Base-by-base conservation (phyloP, 2,797 vertebrate species). In the Muscicapa striata region DNA sequence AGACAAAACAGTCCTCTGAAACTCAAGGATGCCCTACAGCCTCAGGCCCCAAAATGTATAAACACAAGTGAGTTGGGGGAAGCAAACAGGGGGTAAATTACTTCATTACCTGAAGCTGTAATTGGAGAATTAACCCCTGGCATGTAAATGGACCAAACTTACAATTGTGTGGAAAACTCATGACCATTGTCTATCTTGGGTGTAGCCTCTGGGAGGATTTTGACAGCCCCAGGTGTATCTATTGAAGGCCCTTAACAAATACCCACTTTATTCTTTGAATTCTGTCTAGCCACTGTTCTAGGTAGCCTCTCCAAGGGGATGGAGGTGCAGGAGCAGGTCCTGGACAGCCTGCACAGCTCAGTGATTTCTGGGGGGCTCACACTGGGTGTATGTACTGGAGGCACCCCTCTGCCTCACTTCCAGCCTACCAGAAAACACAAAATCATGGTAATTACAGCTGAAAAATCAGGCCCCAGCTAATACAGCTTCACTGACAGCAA, bases 111-210 rank as follows among this genome's bases (percentile, higher is more conserved):
- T 52, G 15, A 9, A 23, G 20, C 12, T 45, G 10, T 1, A 54
- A 7, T 6, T 15, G 48, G 26, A 30, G 12, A 3, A 30, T 36
- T 43, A 36, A 64, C 2, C 12, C 8, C 48, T 29, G 32, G 54
- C 2, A 19, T 24, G 26, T 1, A 30, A 43, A 54, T 15, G 15
- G 20, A 36, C 6, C 32, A 24, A 43, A 54, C 6, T 43, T 24
- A 6, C 3, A 63, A 34, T 5, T 30, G 26, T 15, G 1, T 36
- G 48, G 36, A 54, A 63, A 43, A 36, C 32, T 34, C 0, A 0
- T 19, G 38, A 18, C 3, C 48, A 34, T 15, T 7, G 2, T 30
- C 20, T 26, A 45, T 5, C 5, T 19, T 8, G 20, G 7, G 6
- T 30, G 38, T 0, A 43, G 32, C 32, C 26, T 2, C 15, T 36